Base-by-base conservation (phyloP, 2,113 vertebrate species). In the Centrocercus urophasianus region DNA sequence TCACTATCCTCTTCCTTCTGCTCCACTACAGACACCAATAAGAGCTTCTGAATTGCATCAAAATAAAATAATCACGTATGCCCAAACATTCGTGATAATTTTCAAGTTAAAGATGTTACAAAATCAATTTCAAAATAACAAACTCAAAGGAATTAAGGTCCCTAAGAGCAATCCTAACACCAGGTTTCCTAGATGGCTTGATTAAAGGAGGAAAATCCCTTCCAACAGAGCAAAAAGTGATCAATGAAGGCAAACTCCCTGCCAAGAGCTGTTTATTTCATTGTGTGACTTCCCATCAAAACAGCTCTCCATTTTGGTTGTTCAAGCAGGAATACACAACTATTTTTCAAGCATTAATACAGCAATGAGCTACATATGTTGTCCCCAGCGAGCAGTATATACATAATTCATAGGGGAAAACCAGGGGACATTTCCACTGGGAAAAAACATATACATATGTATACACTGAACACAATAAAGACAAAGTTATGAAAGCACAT, bases 1-100 rank as follows among this genome's bases (percentile, higher is more conserved):
- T 93, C 85, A 93, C 79, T 57, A 83, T 63, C 83, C 61, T 89
- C 69, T 88, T 85, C 85, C 54, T 72, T 88, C 88, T 91, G 79
- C 76, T 90, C 76, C 80, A 84, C 65, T 86, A 86, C 1, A 88
- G 60, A 95, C 86, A 71, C 40, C 83, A 94, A 57, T 61, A 90
- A 59, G 52, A 72, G 93, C 76, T 88, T 93, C 54, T 60, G 61
- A 91, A 86, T 42, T 83, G 65, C 48, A 87, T 22, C 54, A 42
- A 17, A 74, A 24, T n/a, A 61, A 64, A 69, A 69, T 28, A 24
- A 32, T 52, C 40, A 1, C 72, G 80, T 70, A 65, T 67, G 61
- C 75, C 81, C 67, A 7, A 78, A 86, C 2, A 83, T 60, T 42
- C 11, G 2, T 20, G 54, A 50, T 47, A 60, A 94, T 77, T 81